Conservation (phyloP, 2,797 vertebrate genomes). For the Pantherophis vulpinus region DNA sequence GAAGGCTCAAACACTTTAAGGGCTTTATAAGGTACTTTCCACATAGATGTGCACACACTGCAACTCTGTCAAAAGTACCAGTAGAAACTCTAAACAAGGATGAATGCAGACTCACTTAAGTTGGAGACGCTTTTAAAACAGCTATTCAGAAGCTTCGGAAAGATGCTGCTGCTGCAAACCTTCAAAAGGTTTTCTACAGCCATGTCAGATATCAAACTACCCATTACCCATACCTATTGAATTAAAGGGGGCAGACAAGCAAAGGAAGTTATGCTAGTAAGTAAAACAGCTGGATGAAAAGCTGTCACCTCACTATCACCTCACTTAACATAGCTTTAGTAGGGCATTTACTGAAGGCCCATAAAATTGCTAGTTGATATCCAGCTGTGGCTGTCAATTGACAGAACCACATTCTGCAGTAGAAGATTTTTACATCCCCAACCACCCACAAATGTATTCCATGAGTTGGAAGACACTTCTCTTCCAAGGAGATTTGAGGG, state of each 20-base stretch:
- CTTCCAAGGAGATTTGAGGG: not conserved
- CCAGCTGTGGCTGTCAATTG: not conserved
- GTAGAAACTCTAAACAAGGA: not conserved
- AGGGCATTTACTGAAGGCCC: not conserved
- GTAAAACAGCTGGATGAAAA: not conserved
- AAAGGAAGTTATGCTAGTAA: not conserved
- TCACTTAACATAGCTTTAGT: not conserved
- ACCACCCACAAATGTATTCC: not conserved
- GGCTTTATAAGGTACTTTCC: not conserved
- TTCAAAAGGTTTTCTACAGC: not conserved
- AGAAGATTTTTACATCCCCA: not conserved
- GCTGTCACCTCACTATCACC: not conserved
- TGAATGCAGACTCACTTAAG: not conserved
- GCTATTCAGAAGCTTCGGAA: not conserved
- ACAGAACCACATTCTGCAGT: not conserved
- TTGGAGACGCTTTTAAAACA: not conserved
- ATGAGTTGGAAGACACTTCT: not conserved
- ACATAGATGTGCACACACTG: not conserved
- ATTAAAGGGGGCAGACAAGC: not conserved
- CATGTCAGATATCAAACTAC: not conserved
- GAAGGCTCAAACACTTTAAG: not conserved
- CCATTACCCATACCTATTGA: not conserved
- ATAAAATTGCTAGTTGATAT: not conserved
- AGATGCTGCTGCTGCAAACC: not conserved
- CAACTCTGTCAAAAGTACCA: not conserved